phyloP scores from a whole-genome alignment of 2,888 invertebrate genomes.

The Athetis lepigone region DNA sequence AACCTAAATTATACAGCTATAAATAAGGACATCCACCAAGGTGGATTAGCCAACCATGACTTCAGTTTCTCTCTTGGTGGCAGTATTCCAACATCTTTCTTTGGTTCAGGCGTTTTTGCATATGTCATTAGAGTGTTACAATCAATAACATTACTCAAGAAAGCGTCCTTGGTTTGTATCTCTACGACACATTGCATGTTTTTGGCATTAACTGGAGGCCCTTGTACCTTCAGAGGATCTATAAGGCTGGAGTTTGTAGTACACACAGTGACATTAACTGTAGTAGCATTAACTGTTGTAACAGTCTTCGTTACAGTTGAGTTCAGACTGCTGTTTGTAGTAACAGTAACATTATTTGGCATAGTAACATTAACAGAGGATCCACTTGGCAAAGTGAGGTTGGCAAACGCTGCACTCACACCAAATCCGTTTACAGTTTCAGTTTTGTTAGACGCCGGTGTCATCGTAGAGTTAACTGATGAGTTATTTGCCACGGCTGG shows the following conservation, averaged over 20 bases:
- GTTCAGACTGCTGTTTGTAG: constrained; percentile 1
- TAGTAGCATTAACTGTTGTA: constrained; percentile 59
- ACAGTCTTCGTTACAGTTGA: constrained; percentile 58
- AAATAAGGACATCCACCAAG: constrained; percentile 86
- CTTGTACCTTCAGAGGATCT: constrained; percentile 79
- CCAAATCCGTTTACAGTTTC: not conserved
- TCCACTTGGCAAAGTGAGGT: not conserved
- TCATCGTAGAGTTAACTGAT: constrained; percentile 24
- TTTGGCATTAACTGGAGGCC: constrained; percentile 71
- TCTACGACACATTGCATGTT: constrained; percentile 80
- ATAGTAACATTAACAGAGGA: not conserved
- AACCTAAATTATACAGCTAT: constrained; percentile 73
- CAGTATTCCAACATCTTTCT: constrained; percentile 67
- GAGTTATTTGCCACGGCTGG: constrained; percentile 26
- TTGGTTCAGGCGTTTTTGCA: constrained; percentile 79
- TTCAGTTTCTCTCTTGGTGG: constrained; percentile 79
- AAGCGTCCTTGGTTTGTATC: constrained; percentile 74
- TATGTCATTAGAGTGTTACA: constrained; percentile 78
- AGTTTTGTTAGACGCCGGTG: constrained; percentile 7
- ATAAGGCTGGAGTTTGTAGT: constrained; percentile 67
- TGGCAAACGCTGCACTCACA: not conserved
- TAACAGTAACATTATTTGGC: not conserved
- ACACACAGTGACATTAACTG: constrained; percentile 70
- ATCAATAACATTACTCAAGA: constrained; percentile 75
- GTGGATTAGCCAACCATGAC: constrained; percentile 81